Evolutionary conservation across 2,113 vertebrate genomes (phyloP).

Genomic region (Odobenus rosmarus): DNA sequence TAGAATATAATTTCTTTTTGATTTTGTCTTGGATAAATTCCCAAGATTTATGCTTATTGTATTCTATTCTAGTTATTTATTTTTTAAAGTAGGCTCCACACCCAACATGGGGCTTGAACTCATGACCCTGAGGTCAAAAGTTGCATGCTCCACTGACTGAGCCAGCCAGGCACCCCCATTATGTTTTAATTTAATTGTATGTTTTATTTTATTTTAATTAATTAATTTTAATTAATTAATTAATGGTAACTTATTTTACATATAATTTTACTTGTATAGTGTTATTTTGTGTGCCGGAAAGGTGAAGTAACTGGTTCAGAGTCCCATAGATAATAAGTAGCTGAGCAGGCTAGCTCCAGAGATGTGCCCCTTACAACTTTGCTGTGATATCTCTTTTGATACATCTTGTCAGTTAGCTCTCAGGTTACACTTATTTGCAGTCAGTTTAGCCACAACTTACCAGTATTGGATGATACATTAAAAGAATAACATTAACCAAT

Average conservation of each 20-base stretch:
- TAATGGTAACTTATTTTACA: not conserved
- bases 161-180: not conserved
- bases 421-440: not conserved
- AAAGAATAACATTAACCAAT: not conserved
- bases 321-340: not conserved
- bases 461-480: not conserved
- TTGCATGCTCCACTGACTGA: not conserved
- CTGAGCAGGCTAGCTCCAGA: not conserved
- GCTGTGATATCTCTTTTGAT: not conserved
- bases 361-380: not conserved
- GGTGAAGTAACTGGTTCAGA: not conserved
- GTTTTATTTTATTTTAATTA: not conserved
- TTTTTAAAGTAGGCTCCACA: not conserved
- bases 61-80: constrained; percentile 14
- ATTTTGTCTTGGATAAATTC: constrained; percentile 32
- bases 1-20: not conserved
- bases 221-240: not conserved
- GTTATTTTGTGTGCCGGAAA: not conserved
- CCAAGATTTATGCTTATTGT: not conserved
- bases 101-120: not conserved
- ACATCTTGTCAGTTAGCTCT: not conserved
- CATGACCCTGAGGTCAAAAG: not conserved
- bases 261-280: not conserved
- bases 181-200: not conserved
- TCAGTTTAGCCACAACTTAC: not conserved